Base-by-base conservation (phyloP, 2,888 invertebrate species). In the Antitype chi region DNA sequence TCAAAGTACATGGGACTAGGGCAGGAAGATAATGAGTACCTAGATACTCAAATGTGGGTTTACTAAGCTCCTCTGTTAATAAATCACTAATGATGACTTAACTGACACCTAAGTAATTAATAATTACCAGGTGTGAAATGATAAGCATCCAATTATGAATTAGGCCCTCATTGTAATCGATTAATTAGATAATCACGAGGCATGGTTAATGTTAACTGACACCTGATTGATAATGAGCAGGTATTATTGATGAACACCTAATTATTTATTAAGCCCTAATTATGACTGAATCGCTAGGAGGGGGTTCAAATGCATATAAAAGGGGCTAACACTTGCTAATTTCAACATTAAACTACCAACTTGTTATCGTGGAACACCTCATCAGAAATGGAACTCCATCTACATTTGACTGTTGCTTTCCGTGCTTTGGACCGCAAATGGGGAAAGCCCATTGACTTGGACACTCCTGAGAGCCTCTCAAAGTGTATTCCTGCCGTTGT, bases 361-460 rank as follows among this genome's bases (percentile, higher is more conserved):
- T 60, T 43, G 57, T 52, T 38, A 49, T 55, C 13, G 63, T 32
- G 73, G 38, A 62, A 73, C 66, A 78, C 69, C 63, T 49, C 20
- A 4, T 70, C 43, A 11, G 89, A 77, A 80, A 94, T 94, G 94
- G 94, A 94, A 68, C 85, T 94, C 1, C 94, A 95, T 86, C 85
- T 93, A n/a, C 94, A 94, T 85, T 87, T 94, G 57, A 89, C 93
- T 3, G 91, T 89, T 25, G 93, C 93, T 6, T 94, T 92, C 72
- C 92, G 94, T 43, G 92, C 91, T 38, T 82, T 94, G 82, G 94
- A 94, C 75, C 85, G 87, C 55, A 94, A 95, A 86, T 95, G 94
- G 95, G 94, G 94, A 0, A 85, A 80, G 1, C 87, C 93, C 0
- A 84, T 95, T 0, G 93, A 95, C 79, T 86, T 95, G 78, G 93